These are phyloP conservation scores for Bubo scandiacus DNA, from an alignment of 2,113 vertebrate genomes.

Conservation along the genomic window DNA sequence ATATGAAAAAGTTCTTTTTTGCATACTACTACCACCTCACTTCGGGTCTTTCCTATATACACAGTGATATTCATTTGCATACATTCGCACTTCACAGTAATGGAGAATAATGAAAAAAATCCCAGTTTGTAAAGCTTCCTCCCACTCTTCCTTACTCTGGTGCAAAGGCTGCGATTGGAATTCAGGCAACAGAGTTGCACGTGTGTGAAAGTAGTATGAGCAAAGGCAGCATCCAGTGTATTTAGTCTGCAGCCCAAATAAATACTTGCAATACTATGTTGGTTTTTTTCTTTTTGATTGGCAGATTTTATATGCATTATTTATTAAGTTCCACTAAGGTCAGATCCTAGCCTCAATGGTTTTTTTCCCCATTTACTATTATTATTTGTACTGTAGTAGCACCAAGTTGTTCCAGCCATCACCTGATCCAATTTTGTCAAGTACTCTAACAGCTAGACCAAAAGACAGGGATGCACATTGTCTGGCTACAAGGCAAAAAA, in stretches of 20 bases:
- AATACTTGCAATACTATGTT: not conserved
- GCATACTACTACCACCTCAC: not conserved
- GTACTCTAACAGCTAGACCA: not conserved
- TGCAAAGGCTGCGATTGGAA: not conserved
- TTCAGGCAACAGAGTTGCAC: not conserved
- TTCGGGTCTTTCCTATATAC: not conserved
- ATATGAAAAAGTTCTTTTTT: not conserved
- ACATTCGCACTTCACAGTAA: not conserved
- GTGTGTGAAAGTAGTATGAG: not conserved
- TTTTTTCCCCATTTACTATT: not conserved
- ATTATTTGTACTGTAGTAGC: not conserved
- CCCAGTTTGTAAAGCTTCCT: not conserved
- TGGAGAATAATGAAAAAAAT: not conserved
- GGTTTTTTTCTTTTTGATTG: not conserved
- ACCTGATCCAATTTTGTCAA: not conserved
- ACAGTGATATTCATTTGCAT: not conserved
- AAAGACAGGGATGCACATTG: not conserved
- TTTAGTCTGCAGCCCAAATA: not conserved
- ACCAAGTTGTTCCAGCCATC: not conserved
- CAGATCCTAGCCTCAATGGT: not conserved
- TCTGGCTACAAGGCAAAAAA: not conserved
- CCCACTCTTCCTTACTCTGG: not conserved
- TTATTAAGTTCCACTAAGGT: slow-evolving; percentile 31
- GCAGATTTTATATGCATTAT: slow-evolving; percentile 21
- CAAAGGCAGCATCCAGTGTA: not conserved